These are phyloP conservation scores for Spilosoma lubricipeda DNA, from an alignment of 2,888 invertebrate genomes.

Conservation along the genomic window DNA sequence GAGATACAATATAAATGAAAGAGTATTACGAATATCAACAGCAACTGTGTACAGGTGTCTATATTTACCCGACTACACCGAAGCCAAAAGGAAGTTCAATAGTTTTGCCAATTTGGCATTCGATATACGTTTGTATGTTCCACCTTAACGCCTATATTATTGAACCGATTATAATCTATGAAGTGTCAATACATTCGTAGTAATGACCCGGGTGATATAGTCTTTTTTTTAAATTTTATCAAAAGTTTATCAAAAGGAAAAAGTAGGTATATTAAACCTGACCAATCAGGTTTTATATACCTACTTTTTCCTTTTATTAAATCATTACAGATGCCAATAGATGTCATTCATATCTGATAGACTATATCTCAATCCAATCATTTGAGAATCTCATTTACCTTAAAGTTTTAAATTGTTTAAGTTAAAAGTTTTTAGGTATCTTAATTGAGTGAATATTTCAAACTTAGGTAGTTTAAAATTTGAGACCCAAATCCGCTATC, in stretches of 20 bases:
- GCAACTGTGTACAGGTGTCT: neutral
- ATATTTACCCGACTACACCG: too few relatives aligned
- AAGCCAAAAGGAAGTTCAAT: too few relatives aligned
- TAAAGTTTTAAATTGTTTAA: too few relatives aligned
- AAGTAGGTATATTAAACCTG: too few relatives aligned
- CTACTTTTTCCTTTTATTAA: neutral
- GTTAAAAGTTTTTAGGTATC: neutral
- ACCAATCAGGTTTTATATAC: too few relatives aligned
- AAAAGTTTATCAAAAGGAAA: too few relatives aligned
- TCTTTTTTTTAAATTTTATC: neutral
- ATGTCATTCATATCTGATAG: neutral
- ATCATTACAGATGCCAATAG: neutral
- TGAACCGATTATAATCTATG: too few relatives aligned
- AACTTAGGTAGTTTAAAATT: neutral
- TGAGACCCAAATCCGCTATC: neutral
- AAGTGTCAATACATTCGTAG: too few relatives aligned
- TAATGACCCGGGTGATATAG: too few relatives aligned
- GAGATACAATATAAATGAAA: neutral
- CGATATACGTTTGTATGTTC: too few relatives aligned
- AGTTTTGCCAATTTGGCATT: too few relatives aligned
- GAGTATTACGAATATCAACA: neutral
- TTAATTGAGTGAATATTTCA: conserved; percentile 1
- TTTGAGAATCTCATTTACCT: neutral
- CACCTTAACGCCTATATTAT: too few relatives aligned
- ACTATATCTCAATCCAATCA: neutral